Base-by-base conservation (phyloP, 2,888 invertebrate genomes). In the Harmothoe impar region DNA sequence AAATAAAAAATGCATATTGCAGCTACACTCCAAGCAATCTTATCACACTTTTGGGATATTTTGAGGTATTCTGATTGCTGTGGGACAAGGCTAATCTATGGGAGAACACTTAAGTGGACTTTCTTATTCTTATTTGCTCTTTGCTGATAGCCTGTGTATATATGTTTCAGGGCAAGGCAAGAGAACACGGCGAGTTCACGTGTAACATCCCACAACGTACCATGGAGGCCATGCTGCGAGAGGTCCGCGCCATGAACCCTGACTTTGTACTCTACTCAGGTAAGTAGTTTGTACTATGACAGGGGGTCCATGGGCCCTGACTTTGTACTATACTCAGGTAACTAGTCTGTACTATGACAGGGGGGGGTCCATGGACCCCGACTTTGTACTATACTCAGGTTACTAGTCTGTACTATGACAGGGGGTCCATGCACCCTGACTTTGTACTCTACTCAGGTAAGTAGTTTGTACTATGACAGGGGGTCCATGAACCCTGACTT, bases 171-270 rank as follows among this genome's bases (percentile, higher is more conserved):
- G 84, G 81, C 17, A 54, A 33, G 15, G 89, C 89, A 78, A 33
- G 89, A 0, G 1, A 3, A 0, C 78, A 81, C 35, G 89, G 89
- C 3, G 43, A 52, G 23, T 89, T 56, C 35, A 52, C 43, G 29
- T 89, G 89, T 78, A 89, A 89, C 35, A 81, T 78, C 7, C 89
- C 89, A 1, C 89, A 89, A 29, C 54, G 89, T 56, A 89, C 89
- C 5, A 31, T 89, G 29, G 89, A 89, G 15, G 17, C 43, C 17
- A 54, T 89, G 12, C 77, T 89, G 33, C 10, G 78, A 56, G 62
- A 89, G 35, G 78, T 81, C 12, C 12, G 35, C 7, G 84, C 51
- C 52, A 52, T 89, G 77, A 78, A 77, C 51, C 89, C 89, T 7
- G 89, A 89, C 35, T 52, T 89, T 20, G 81, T 89, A 10, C 10